These are phyloP conservation scores for Megalops cyprinoides DNA, from an alignment of 2,797 vertebrate genomes.

Conservation along the genomic window DNA sequence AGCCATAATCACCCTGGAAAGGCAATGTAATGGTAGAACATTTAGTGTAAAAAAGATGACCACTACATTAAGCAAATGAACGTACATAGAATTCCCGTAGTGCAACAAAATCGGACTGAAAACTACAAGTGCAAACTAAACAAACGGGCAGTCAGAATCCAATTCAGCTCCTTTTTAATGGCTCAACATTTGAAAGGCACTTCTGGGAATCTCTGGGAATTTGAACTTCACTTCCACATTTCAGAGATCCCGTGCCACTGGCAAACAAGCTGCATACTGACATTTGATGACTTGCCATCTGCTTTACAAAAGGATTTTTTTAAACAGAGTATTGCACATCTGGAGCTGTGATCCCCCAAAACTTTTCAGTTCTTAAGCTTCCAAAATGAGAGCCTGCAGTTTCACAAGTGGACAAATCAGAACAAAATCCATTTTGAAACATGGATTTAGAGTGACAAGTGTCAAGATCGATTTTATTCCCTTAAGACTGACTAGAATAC, in stretches of 20 bases:
- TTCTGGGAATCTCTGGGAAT: conserved; percentile 18
- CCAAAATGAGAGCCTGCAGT: not conserved
- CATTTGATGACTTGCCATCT: conserved; percentile 44
- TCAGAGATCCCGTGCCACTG: conserved; percentile 8
- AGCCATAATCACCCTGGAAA: conserved; percentile 55
- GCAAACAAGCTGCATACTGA: conserved; percentile 50
- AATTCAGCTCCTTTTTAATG: conserved; percentile 16
- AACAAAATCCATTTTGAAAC: not conserved
- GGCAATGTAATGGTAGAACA: conserved; percentile 49
- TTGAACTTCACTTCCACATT: not conserved
- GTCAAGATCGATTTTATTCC: not conserved
- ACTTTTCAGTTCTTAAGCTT: not conserved
- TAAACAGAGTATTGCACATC: conserved; percentile 48
- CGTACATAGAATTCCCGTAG: conserved; percentile 41
- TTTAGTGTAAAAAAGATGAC: conserved; percentile 39
- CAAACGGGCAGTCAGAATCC: conserved; percentile 10
- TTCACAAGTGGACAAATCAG: conserved; percentile 41
- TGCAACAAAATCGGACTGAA: conserved; percentile 30
- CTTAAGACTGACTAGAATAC: not conserved
- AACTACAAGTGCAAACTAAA: conserved; percentile 27
- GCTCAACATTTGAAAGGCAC: conserved; percentile 46
- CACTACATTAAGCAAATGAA: conserved; percentile 17
- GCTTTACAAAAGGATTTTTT: conserved; percentile 42
- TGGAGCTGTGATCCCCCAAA: conserved; percentile 47
- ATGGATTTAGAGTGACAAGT: not conserved